Evolutionary conservation across 2,113 vertebrate species (phyloP).

Genomic region (Rhineura floridana): DNA sequence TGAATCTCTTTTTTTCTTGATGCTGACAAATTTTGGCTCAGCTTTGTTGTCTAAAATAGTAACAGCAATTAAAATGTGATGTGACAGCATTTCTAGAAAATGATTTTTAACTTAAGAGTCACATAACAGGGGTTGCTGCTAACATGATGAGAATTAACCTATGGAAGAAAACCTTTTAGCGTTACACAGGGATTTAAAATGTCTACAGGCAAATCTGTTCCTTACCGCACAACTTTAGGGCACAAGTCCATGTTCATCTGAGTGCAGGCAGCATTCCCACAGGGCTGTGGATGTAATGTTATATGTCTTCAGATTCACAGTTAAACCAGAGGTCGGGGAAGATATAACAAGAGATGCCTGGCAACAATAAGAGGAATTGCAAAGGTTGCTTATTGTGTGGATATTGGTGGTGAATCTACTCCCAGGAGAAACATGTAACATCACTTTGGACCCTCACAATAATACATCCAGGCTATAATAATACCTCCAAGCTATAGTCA

Average conservation of each 20-base stretch:
- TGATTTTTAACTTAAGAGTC: slow-evolving; percentile 43
- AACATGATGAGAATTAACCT: slow-evolving; percentile 31
- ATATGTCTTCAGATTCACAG: background rate
- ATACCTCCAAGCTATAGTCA: background rate
- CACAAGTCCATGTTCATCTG: background rate
- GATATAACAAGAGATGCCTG: background rate
- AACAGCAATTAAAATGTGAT: slow-evolving; percentile 56
- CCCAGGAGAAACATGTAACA: background rate
- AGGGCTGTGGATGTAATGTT: background rate
- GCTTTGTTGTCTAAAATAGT: slow-evolving; percentile 53
- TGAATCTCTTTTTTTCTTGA: slow-evolving; percentile 52
- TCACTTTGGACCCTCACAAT: background rate
- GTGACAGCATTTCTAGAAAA: slow-evolving; percentile 43
- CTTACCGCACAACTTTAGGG: fast-evolving
- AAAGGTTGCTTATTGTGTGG: background rate
- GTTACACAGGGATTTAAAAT: slow-evolving; percentile 22
- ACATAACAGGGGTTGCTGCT: slow-evolving; percentile 36
- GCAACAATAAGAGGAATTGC: background rate
- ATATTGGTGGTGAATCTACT: background rate
- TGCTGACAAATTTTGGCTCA: slow-evolving; percentile 46
- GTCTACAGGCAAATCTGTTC: background rate
- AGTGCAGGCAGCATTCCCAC: background rate
- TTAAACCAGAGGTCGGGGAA: background rate
- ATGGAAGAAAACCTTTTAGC: slow-evolving; percentile 21
- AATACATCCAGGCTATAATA: background rate